Conservation (phyloP, 1,140 invertebrate species). For the Ooceraea biroi region DNA sequence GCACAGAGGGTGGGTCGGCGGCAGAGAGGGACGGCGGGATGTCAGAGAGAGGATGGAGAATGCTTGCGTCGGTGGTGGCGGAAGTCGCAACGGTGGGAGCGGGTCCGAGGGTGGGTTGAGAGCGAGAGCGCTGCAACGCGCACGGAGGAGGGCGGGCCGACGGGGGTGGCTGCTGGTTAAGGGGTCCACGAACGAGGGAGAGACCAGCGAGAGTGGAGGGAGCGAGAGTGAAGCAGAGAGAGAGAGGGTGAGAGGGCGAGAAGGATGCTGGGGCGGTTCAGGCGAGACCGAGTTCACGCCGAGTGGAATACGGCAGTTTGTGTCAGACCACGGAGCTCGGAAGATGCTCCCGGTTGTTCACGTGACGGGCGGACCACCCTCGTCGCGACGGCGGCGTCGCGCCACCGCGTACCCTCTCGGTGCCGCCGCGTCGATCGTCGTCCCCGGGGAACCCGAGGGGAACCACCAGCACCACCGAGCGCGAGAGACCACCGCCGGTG, state of each 20-base stretch:
- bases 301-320: constrained; percentile 83
- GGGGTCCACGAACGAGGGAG: constrained; percentile 39
- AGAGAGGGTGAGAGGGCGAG: constrained; percentile 61
- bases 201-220: constrained; percentile 22
- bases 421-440: constrained; percentile 50
- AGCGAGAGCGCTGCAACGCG: constrained; percentile 63
- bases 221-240: constrained; percentile 46
- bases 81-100: constrained; percentile 60
- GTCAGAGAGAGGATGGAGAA: constrained; percentile 42
- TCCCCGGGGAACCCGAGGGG: constrained; percentile 12
- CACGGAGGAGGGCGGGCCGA: constrained; percentile 52
- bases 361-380: constrained; percentile 71
- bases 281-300: constrained; percentile 79
- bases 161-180: constrained; percentile 62
- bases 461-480: neutral
- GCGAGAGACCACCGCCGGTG: constrained; percentile 17
- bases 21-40: constrained; percentile 20
- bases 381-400: constrained; percentile 72
- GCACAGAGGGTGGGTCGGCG: neutral
- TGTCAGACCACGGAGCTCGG: constrained; percentile 83
- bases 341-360: constrained; percentile 80
- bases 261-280: constrained; percentile 80
- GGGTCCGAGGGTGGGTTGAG: constrained; percentile 50
- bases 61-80: constrained; percentile 47
- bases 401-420: constrained; percentile 64